These are phyloP conservation scores for Cyphotilapia sp. DNA, from an alignment of 2,113 vertebrate genomes.

Conservation along the genomic window DNA sequence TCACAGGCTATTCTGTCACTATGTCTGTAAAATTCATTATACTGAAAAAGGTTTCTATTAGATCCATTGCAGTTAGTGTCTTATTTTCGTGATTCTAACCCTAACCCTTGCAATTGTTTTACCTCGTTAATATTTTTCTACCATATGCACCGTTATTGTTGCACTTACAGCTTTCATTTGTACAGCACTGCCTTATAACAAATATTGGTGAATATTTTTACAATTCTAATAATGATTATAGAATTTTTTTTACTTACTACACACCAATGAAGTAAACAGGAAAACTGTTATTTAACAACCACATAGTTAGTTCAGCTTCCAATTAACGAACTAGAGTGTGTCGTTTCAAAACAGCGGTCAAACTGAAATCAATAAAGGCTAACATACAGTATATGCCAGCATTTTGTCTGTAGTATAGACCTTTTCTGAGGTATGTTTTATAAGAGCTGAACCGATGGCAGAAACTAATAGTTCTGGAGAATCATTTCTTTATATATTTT, in stretches of 20 bases:
- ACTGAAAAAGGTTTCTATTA: not conserved
- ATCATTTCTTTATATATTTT: not conserved
- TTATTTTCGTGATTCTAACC: not conserved
- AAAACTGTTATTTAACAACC: not conserved
- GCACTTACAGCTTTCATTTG: not conserved
- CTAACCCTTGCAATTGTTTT: not conserved
- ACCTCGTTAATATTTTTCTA: fast-evolving
- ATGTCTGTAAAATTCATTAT: not conserved
- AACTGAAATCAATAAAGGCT: not conserved
- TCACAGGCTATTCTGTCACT: not conserved
- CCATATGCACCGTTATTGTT: not conserved
- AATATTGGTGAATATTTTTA: not conserved
- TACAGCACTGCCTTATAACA: not conserved
- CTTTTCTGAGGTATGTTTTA: not conserved
- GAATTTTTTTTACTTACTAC: not conserved
- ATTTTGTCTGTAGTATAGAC: not conserved
- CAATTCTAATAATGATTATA: not conserved
- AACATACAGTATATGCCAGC: not conserved
- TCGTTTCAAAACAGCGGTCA: not conserved
- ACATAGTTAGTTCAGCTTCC: not conserved
- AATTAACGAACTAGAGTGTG: not conserved
- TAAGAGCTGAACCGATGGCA: not conserved
- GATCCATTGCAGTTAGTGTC: not conserved
- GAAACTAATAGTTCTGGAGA: not conserved
- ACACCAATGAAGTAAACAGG: not conserved